phyloP scores from a whole-genome alignment of 2,888 invertebrate species.

The Trisateles emortualis region DNA sequence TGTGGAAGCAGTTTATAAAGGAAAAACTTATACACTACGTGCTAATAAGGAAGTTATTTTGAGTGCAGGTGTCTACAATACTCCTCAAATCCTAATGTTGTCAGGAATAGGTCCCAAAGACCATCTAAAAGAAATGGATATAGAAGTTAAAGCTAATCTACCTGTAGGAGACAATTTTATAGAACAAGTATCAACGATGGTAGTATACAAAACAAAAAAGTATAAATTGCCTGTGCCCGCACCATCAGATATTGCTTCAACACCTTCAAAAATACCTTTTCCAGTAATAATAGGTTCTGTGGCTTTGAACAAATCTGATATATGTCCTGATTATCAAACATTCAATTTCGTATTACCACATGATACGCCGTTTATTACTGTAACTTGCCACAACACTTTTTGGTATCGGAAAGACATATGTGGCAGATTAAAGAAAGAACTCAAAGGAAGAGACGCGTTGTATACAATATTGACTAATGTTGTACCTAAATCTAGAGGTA shows the following conservation, averaged over 20 bases:
- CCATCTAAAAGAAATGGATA: slow-evolving; percentile 21
- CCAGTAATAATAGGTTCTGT: slow-evolving; percentile 32
- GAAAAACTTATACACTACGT: slow-evolving; percentile 17
- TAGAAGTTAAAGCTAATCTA: slow-evolving; percentile 15
- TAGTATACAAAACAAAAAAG: slow-evolving; percentile 19
- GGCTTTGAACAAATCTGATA: slow-evolving; percentile 21
- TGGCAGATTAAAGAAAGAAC: slow-evolving; percentile 55
- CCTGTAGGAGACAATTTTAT: slow-evolving; percentile 31
- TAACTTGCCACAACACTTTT: slow-evolving; percentile 19
- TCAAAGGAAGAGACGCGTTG: slow-evolving; percentile 30
- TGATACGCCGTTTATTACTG: slow-evolving; percentile 26
- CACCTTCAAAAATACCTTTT: slow-evolving; percentile 28
- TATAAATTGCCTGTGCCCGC: slow-evolving; percentile 5
- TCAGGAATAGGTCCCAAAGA: slow-evolving; percentile 24
- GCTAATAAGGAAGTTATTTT: slow-evolving; percentile 38
- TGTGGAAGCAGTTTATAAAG: slow-evolving; percentile 21
- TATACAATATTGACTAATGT: slow-evolving; percentile 27
- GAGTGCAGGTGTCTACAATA: slow-evolving; percentile 31
- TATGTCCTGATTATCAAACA: slow-evolving; percentile 25
- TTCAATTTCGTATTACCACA: slow-evolving; percentile 29
- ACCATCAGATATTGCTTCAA: not conserved
- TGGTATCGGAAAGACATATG: slow-evolving; percentile 26
- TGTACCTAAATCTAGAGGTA: slow-evolving; percentile 70
- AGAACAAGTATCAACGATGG: slow-evolving; percentile 14
- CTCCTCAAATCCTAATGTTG: slow-evolving; percentile 22